Evolutionary conservation across 2,113 vertebrate genomes (phyloP).

Genomic region (Caloenas nicobarica): DNA sequence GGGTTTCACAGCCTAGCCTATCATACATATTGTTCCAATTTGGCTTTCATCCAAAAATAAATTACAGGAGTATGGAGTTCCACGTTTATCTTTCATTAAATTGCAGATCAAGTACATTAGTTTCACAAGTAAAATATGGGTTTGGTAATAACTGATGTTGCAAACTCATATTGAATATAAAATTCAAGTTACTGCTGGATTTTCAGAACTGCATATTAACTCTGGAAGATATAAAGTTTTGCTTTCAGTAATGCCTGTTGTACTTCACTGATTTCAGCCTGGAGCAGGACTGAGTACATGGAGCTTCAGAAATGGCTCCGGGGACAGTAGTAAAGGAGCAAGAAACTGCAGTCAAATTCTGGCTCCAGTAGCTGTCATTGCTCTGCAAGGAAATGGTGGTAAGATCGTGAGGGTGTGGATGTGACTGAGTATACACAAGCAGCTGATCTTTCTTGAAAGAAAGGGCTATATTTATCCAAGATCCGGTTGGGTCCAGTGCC

Average conservation of each 20-base stretch:
- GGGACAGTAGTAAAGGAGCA: background rate
- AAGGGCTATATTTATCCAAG: background rate
- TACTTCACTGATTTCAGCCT: background rate
- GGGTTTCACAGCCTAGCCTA: background rate
- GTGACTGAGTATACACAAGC: background rate
- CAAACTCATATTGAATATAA: background rate
- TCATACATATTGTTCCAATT: background rate
- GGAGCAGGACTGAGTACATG: background rate
- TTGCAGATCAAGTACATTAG: accelerated
- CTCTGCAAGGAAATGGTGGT: background rate
- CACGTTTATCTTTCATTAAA: background rate
- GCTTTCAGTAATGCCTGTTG: background rate
- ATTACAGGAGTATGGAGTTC: background rate
- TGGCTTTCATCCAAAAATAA: background rate
- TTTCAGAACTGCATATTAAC: background rate
- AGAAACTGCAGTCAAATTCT: background rate
- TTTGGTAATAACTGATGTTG: background rate
- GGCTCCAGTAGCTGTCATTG: background rate
- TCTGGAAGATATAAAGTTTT: background rate
- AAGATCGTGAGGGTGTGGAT: background rate
- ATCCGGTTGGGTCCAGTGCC: background rate
- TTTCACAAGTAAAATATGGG: background rate
- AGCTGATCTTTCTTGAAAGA: background rate
- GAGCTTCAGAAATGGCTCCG: background rate
- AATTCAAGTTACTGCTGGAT: background rate